Base-by-base conservation (phyloP, 2,113 vertebrate genomes). In the Symphodus melops region DNA sequence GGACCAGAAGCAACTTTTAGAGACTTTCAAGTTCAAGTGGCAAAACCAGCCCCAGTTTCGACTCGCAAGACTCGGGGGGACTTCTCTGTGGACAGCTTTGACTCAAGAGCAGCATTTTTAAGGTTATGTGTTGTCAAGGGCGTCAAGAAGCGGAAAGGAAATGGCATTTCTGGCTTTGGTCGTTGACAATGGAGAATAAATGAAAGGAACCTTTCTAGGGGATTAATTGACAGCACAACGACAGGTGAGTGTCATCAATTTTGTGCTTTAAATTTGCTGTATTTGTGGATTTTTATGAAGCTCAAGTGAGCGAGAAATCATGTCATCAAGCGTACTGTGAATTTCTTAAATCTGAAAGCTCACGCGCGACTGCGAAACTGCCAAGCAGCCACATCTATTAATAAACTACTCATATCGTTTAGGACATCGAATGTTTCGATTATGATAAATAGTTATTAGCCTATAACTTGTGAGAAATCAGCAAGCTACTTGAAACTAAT, bases 1-100 rank as follows among this genome's bases (percentile, higher is more conserved):
- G 86, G 82, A 90, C 55, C 83, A 73, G 88, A 73, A 94, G 88
- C 78, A 94, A 94, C 92, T 94, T 94, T 93, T 87, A 78, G 84
- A 88, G 91, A 92, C 89, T 92, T 92, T 81, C 9, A 67, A 88
- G 61, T 90, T 74, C 85, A 69, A 85, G 79, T 80, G 19, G 28
- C 68, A 75, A 16, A 60, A 51, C 79, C 79, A 77, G 36, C 49
- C 75, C 14, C 73, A 58, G 19, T 76, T 68, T 17, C 73, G 75
- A 87, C 84, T 83, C 59, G 1, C 79, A 53, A 58, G 56, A 79
- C 79, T 81, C 82, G 12, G 67, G 12, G 67, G 88, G 85, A 88
- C 85, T 61, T 75, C 14, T 57, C 65, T 11, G 49, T 23, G 73
- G 68, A 63, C 59, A 81, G 82, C 73, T 75, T 36, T 77, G 77